These are phyloP conservation scores for Mycetomoellerius zeteki DNA, from an alignment of 1,140 invertebrate species.

Conservation along the genomic window DNA sequence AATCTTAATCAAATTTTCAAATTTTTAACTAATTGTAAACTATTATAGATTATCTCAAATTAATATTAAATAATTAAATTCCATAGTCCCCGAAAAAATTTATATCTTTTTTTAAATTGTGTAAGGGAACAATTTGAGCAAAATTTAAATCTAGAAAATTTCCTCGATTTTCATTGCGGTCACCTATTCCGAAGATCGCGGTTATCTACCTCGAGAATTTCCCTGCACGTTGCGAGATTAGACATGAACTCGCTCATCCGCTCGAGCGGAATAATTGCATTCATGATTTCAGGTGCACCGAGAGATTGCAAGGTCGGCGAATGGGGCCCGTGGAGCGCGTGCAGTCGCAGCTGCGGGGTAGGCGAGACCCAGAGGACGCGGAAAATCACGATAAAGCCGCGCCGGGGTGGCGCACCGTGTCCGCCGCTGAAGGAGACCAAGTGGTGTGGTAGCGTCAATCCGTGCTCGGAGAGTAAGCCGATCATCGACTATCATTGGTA, in stretches of 20 bases:
- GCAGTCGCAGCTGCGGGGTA: slow-evolving; percentile 95
- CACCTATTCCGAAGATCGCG: slow-evolving; percentile 22
- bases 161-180: slow-evolving; percentile 7
- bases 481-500: slow-evolving; percentile 81
- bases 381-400: slow-evolving; percentile 91
- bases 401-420: slow-evolving; percentile 92
- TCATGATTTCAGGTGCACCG: slow-evolving; percentile 86
- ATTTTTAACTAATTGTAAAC: background rate
- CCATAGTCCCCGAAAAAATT: background rate
- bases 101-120: background rate
- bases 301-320: slow-evolving; percentile 94
- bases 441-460: slow-evolving; percentile 94
- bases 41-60: background rate
- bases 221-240: slow-evolving; percentile 44
- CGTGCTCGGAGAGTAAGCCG: slow-evolving; percentile 86
- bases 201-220: slow-evolving; percentile 34
- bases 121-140: background rate
- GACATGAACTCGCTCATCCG: slow-evolving; percentile 29
- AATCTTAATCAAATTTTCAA: background rate
- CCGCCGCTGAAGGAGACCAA: slow-evolving; percentile 93
- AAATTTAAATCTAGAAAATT: slow-evolving; percentile 18
- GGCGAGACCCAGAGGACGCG: slow-evolving; percentile 94
- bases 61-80: slow-evolving; percentile 9
- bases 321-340: slow-evolving; percentile 95
- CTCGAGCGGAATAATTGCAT: slow-evolving; percentile 57